Evolutionary conservation across 2,888 invertebrate species (phyloP).

Genomic region (Euplexia lucipara): DNA sequence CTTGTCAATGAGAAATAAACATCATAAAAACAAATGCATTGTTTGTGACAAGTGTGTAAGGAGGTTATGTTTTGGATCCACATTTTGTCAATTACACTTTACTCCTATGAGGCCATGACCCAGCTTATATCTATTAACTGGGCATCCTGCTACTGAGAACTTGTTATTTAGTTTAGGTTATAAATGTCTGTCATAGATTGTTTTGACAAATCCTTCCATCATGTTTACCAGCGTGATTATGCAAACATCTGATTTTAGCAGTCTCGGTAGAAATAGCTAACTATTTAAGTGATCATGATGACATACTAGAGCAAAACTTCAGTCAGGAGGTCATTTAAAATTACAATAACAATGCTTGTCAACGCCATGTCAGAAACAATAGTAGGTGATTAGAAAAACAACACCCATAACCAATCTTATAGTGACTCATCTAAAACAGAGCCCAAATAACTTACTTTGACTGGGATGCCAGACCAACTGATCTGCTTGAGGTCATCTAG

Average conservation of each 20-base stretch:
- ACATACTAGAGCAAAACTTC: background rate
- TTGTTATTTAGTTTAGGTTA: background rate
- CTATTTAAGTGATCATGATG: background rate
- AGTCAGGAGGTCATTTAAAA: slow-evolving; percentile 1
- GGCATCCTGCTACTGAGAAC: background rate
- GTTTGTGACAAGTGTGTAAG: too few relatives aligned
- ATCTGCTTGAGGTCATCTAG: slow-evolving; percentile 96
- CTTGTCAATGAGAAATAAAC: background rate
- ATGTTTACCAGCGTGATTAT: background rate
- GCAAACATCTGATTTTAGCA: background rate
- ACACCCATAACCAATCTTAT: slow-evolving; percentile 27
- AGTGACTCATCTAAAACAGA: slow-evolving; percentile 49
- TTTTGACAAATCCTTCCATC: background rate
- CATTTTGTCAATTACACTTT: background rate
- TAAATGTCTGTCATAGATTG: background rate
- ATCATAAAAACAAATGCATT: background rate
- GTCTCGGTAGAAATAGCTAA: too few relatives aligned
- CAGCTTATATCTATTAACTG: too few relatives aligned
- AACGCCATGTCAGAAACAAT: slow-evolving; percentile 20
- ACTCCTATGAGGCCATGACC: too few relatives aligned
- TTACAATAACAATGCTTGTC: slow-evolving; percentile 13
- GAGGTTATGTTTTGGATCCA: too few relatives aligned
- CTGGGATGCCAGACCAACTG: slow-evolving; percentile 99
- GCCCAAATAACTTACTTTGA: slow-evolving; percentile 92
- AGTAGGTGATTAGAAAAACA: background rate